Conservation (phyloP, 1,140 invertebrate genomes). For the Leptopilina clavipes region DNA sequence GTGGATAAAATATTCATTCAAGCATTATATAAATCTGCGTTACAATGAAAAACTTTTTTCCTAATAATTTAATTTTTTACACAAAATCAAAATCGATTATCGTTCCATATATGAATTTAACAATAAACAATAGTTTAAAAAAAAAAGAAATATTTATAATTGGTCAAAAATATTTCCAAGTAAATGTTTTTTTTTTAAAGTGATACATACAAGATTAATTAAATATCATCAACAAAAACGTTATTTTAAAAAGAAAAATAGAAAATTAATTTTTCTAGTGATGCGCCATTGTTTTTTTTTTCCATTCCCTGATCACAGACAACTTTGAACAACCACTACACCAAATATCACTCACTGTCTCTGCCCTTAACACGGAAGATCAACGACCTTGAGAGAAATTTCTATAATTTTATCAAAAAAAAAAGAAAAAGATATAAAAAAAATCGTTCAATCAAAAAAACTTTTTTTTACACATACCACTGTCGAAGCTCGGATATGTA, state of each 20-base stretch:
- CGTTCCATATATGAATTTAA: too few species aligned
- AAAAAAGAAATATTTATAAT: too few species aligned
- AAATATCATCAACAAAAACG: too few species aligned
- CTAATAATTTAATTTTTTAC: neutral
- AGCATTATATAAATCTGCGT: neutral
- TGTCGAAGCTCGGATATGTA: constrained; percentile 81
- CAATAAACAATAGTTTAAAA: too few species aligned
- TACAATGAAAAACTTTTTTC: neutral
- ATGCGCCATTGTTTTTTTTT: neutral
- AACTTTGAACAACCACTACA: constrained; percentile 44
- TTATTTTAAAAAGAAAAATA: neutral
- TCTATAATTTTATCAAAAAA: neutral
- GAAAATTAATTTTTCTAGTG: neutral
- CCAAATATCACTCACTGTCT: neutral
- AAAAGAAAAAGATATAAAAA: neutral
- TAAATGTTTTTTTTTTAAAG: too few species aligned
- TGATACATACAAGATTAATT: too few species aligned
- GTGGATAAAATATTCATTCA: neutral
- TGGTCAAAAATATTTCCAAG: too few species aligned
- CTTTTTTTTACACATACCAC: constrained; percentile 75
- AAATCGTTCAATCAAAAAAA: constrained; percentile 27
- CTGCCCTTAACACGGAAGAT: constrained; percentile 13
- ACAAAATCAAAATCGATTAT: neutral
- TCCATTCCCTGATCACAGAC: constrained; percentile 1
- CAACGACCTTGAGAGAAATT: neutral